These are phyloP conservation scores for Listronotus oregonensis DNA, from an alignment of 1,140 invertebrate species.

Conservation along the genomic window DNA sequence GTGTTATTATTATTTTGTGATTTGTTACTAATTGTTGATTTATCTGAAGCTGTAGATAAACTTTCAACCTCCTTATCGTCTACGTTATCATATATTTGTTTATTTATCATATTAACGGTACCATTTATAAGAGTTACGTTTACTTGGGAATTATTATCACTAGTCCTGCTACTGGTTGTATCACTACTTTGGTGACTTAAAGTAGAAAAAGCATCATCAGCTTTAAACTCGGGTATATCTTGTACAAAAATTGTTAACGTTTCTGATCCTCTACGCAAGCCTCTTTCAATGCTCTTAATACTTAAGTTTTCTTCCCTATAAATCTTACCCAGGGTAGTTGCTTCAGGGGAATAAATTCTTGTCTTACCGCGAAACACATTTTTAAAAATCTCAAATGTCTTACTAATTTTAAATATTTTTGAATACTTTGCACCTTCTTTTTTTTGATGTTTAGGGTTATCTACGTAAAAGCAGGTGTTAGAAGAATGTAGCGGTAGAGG, in stretches of 20 bases:
- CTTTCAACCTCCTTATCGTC: no score
- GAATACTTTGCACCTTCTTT: background rate
- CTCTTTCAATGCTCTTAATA: background rate
- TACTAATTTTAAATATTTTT: background rate
- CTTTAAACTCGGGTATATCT: background rate
- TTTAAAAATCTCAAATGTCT: constrained; percentile 1
- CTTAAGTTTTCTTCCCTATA: constrained; percentile 20
- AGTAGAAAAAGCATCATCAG: background rate
- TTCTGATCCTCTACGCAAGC: constrained; percentile 12
- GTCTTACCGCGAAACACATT: constrained; percentile 9
- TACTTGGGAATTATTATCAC: no score
- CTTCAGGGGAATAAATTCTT: constrained; percentile 11
- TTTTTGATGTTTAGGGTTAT: background rate
- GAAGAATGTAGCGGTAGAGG: background rate
- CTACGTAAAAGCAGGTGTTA: background rate
- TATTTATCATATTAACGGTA: no score
- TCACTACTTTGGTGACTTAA: background rate
- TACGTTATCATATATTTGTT: no score
- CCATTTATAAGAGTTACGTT: no score
- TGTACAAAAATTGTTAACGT: background rate
- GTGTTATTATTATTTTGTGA: no score
- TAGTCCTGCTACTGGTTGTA: no score
- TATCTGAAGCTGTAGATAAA: no score
- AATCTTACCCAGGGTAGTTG: constrained; percentile 22
- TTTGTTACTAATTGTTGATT: no score